Percentiles rank a stretch among this genome's conserved stretches.
phyloP scores from a whole-genome alignment of 30 jellyfish, hydroid and myxozoan species.

The Calvadosia cruxmelitensis region DNA sequence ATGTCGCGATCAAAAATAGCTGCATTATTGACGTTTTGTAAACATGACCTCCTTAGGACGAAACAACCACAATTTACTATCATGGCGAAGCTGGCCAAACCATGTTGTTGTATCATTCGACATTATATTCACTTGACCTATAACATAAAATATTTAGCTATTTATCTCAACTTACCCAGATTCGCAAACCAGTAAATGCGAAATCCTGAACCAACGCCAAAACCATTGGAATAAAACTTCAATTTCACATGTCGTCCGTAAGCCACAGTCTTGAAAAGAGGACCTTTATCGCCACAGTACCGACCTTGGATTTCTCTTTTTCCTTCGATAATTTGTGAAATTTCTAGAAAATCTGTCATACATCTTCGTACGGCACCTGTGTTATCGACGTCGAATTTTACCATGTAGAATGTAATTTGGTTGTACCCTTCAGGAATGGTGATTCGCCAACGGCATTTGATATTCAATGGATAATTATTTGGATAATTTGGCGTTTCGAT shows the following conservation, averaged over 20 bases:
- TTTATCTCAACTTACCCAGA: not conserved
- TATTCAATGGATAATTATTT: slow-evolving; percentile 33
- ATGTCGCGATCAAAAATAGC: too few species aligned
- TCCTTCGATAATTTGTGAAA: slow-evolving; percentile 39
- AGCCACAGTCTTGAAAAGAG: slow-evolving; percentile 26
- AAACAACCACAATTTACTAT: too few species aligned
- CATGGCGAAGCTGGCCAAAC: too few species aligned
- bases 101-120: too few species aligned
- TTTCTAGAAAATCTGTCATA: slow-evolving; percentile 40
- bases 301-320: slow-evolving; percentile 20
- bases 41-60: too few species aligned
- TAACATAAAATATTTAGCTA: too few species aligned
- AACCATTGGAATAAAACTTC: not conserved
- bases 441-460: slow-evolving; percentile 49
- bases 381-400: not conserved
- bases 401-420: not conserved
- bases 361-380: slow-evolving; percentile 9
- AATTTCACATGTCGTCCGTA: slow-evolving; percentile 35
- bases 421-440: slow-evolving; percentile 3
- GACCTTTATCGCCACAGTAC: slow-evolving; percentile 44
- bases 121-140: too few species aligned
- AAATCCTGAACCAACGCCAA: not conserved
- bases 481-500: slow-evolving; percentile 53
- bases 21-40: too few species aligned
- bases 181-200: not conserved